Evolutionary conservation across 35 echinoderm and acorn worm species (phyloP).

Genomic region (Heliocidaris erythrogramma): DNA sequence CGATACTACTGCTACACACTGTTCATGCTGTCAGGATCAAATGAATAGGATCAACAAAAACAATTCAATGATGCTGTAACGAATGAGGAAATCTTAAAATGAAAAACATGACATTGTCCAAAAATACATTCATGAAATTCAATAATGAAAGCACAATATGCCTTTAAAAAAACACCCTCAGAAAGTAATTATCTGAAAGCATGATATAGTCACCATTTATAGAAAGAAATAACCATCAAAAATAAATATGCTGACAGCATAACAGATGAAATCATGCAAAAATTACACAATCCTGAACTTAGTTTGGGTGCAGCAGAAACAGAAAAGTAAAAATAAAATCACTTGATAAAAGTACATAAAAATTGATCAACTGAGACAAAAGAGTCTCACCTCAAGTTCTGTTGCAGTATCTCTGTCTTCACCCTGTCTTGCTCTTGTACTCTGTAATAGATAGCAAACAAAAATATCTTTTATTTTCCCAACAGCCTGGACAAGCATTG

Average conservation of each 20-base stretch:
- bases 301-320: background rate
- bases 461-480: background rate
- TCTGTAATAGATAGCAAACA: constrained; percentile 40
- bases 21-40: constrained; percentile 75
- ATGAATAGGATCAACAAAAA: background rate
- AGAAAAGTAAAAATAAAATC: background rate
- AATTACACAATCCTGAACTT: too few species aligned
- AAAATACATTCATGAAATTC: background rate
- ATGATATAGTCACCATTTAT: background rate
- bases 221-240: background rate
- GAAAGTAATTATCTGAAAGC: background rate
- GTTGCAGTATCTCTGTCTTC: constrained; percentile 74
- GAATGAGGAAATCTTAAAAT: background rate
- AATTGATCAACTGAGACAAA: background rate
- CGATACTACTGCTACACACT: constrained; percentile 74
- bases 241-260: background rate
- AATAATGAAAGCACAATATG: background rate
- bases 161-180: background rate
- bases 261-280: background rate
- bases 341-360: background rate
- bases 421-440: constrained; percentile 60
- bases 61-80: background rate
- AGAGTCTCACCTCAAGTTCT: constrained; percentile 65
- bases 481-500: too few species aligned
- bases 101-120: background rate